Evolutionary conservation across 2,113 vertebrate genomes (phyloP).

Genomic region (Neogobius melanostomus): DNA sequence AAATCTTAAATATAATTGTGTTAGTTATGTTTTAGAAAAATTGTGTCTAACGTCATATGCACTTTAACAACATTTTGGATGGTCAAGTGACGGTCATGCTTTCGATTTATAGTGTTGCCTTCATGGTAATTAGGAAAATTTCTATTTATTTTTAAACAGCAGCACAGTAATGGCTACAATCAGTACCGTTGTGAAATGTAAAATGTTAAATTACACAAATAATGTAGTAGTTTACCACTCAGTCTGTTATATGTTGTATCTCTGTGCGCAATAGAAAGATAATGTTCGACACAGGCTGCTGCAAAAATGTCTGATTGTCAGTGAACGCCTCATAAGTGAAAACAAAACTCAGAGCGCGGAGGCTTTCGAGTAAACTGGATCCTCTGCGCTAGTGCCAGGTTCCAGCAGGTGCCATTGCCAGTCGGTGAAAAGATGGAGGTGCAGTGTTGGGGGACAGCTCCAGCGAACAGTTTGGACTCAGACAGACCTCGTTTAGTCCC

Average conservation of each 20-base stretch:
- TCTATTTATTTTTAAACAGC: not conserved
- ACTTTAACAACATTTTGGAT: not conserved
- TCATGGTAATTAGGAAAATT: not conserved
- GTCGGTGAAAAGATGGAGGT: constrained; percentile 31
- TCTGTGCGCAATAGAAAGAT: not conserved
- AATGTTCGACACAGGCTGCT: not conserved
- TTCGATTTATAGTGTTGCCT: not conserved
- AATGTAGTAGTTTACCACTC: too few species aligned
- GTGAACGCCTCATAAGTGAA: constrained; percentile 24
- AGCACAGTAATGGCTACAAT: not conserved
- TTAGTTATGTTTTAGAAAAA: too few species aligned
- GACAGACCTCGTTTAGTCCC: constrained; percentile 10
- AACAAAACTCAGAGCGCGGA: not conserved
- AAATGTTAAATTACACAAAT: not conserved
- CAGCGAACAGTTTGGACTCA: constrained; percentile 55
- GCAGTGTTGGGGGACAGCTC: constrained; percentile 64
- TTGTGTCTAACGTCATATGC: too few species aligned
- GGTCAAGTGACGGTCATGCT: too few species aligned
- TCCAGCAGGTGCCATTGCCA: not conserved
- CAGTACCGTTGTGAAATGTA: not conserved
- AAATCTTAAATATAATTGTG: too few species aligned
- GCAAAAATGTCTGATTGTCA: not conserved
- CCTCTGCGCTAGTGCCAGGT: accelerated
- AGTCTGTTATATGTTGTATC: not conserved
- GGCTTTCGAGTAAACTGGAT: not conserved